phyloP scores from a whole-genome alignment of 2,113 vertebrate genomes.

The Thymallus thymallus region DNA sequence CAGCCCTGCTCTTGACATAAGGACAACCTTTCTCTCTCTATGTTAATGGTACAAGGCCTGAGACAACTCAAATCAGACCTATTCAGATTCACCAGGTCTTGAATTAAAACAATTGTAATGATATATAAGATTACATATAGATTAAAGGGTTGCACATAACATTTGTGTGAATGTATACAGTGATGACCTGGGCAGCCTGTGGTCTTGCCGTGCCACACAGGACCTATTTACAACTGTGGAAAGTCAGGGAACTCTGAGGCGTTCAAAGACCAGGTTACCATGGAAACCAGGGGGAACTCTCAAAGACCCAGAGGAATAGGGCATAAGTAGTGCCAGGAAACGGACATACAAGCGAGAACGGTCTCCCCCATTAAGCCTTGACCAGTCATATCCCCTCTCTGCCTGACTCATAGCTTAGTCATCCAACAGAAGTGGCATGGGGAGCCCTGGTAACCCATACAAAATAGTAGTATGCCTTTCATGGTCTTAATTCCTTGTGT shows the following conservation, averaged over 20 bases:
- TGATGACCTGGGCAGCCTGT: neutral
- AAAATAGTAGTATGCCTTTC: too few relatives aligned
- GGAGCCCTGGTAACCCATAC: too few relatives aligned
- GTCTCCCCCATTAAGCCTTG: constrained; percentile 2
- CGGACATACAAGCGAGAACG: neutral
- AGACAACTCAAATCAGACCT: neutral
- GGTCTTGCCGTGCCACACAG: neutral
- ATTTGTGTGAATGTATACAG: neutral
- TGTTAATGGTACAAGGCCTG: neutral
- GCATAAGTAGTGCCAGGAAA: neutral
- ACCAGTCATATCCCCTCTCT: constrained; percentile 18
- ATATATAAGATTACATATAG: too few relatives aligned
- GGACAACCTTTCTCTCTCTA: too few relatives aligned
- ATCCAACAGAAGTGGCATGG: neutral
- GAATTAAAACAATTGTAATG: too few relatives aligned
- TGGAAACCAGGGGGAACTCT: neutral
- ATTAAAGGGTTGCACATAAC: too few relatives aligned
- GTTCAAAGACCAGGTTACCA: neutral
- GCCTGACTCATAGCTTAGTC: constrained; percentile 21
- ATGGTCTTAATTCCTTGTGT: too few relatives aligned
- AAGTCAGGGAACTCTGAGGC: constrained; percentile 2
- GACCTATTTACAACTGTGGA: constrained; percentile 8
- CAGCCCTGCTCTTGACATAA: neutral
- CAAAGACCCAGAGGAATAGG: neutral
- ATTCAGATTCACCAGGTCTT: too few relatives aligned